phyloP scores from a whole-genome alignment of 2,113 vertebrate species.

The Alaudala cheleensis region DNA sequence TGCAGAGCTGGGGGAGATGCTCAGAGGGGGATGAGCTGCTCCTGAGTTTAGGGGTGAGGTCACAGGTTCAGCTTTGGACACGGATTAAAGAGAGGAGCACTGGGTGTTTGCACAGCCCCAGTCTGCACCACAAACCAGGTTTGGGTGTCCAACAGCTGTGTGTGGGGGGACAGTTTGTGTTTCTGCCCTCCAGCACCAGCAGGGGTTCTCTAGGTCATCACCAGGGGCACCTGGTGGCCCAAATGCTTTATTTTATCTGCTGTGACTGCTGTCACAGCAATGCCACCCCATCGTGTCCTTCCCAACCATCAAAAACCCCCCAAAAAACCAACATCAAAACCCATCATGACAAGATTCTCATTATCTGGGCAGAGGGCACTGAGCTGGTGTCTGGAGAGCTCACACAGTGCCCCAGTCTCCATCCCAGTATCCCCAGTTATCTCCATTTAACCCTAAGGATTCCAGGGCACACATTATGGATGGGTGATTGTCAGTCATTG shows the following conservation, averaged over 20 bases:
- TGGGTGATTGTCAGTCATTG: not conserved
- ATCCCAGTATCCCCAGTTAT: not conserved
- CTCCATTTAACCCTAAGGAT: not conserved
- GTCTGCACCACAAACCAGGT: not conserved
- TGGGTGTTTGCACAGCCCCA: not conserved
- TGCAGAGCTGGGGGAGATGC: not conserved
- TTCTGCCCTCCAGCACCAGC: not conserved
- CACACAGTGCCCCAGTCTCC: not conserved
- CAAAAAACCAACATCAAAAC: not conserved
- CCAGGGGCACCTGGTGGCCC: not conserved
- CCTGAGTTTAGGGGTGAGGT: not conserved
- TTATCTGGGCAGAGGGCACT: not conserved
- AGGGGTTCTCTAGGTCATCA: not conserved
- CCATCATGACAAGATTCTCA: not conserved
- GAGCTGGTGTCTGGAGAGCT: not conserved
- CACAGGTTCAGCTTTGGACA: not conserved
- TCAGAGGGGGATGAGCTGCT: not conserved
- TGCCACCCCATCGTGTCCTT: rapidly evolving
- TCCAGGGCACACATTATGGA: not conserved
- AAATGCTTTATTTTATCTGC: not conserved
- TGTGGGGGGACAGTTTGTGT: not conserved
- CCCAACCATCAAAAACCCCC: rapidly evolving
- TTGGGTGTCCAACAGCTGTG: not conserved
- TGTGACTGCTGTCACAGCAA: not conserved
- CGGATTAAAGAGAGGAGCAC: not conserved